Base-by-base conservation (phyloP, 1,140 invertebrate species). In the Saccostrea cuccullata region DNA sequence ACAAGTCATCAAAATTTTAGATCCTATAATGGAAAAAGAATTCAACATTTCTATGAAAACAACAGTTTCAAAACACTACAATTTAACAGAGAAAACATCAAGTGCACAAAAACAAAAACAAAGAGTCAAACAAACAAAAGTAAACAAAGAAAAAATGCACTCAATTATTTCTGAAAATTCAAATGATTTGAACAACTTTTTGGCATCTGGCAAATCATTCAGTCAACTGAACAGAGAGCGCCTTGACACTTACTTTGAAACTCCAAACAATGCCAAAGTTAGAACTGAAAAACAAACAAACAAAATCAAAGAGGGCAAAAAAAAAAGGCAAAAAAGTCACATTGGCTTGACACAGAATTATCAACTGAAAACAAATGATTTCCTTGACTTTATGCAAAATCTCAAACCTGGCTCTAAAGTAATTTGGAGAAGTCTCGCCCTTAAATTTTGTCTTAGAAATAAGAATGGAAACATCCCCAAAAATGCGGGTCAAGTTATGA, bases 151-250 rank as follows among this genome's bases (percentile, higher is more conserved):
- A 64, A 64, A 64, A n/a, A 64, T 64, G 60, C 60, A 64, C 60
- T 15, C 17, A 64, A n/a, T 64, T 64, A 64, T 64, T 15, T 64
- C 60, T 5, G 60, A 64, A 64, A 64, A 64, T 64, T 64, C 60
- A 64, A 64, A 64, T 64, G 60, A 64, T n/a, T 64, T 64, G 8
- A 17, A 64, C 60, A 64, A 64, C 60, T 64, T 64, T 64, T n/a
- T 64, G 60, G 60, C 60, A 64, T 64, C 60, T 64, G 60, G 60
- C 60, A 64, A 64, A 64, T 64, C 60, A 64, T 64, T 64, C 60
- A 64, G 60, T 64, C 60, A 64, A n/a, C 60, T 64, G n/a, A 17
- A 64, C 5, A 64, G 60, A 64, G 60, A 64, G 60, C 60, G 60
- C n/a, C 60, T 64, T 64, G 60, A 64, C 0, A 64, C 60, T 20